These are phyloP conservation scores for Tortricodes alternella DNA, from an alignment of 2,888 invertebrate genomes.

Conservation along the genomic window DNA sequence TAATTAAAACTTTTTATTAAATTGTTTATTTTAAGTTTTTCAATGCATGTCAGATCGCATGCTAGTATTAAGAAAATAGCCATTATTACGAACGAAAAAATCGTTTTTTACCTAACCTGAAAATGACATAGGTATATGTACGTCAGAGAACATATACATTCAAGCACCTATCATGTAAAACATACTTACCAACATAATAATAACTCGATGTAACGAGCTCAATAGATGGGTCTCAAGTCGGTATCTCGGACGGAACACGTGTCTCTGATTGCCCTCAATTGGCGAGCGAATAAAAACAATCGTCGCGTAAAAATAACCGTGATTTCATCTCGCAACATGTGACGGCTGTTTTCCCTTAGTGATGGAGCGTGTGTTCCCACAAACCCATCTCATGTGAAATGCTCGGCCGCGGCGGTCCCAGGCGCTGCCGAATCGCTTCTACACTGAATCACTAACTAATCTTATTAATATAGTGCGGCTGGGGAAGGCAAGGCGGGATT, in stretches of 20 bases:
- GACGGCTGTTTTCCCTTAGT: constrained; percentile 71
- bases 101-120: constrained; percentile 9
- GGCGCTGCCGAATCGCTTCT: constrained; percentile 54
- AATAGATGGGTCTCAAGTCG: constrained; percentile 67
- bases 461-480: constrained; percentile 53
- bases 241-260: constrained; percentile 76
- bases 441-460: constrained; percentile 64
- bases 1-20: no score
- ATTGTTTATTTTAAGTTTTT: no score
- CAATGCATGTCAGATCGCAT: no score
- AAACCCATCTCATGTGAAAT: constrained; percentile 73
- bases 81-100: constrained; percentile 12
- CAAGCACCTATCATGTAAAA: background rate
- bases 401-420: constrained; percentile 63
- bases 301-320: constrained; percentile 82
- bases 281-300: constrained; percentile 83
- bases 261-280: constrained; percentile 82
- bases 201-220: constrained; percentile 51
- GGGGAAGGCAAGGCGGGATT: constrained; percentile 25
- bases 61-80: no score
- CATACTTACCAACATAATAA: no score
- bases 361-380: constrained; percentile 65
- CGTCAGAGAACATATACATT: background rate
- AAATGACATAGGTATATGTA: background rate
- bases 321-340: constrained; percentile 80